Evolutionary conservation across 2,113 vertebrate species (phyloP).

Genomic region (Xenopus laevis): DNA sequence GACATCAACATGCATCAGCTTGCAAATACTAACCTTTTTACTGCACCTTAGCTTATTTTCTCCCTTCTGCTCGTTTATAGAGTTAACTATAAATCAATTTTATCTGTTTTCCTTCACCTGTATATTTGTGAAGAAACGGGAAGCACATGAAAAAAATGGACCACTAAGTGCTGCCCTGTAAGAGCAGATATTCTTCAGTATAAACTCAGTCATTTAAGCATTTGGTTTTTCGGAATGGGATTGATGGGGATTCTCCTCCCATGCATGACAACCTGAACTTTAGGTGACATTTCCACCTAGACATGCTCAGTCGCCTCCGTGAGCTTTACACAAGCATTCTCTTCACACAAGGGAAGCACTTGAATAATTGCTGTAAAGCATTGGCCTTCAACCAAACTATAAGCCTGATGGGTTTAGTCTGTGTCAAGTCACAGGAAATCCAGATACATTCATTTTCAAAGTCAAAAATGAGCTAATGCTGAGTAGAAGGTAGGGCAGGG

Average conservation of each 20-base stretch:
- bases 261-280: constrained; percentile 44
- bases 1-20: no score
- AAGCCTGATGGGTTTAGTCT: constrained; percentile 22
- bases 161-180: neutral
- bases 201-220: constrained; percentile 3
- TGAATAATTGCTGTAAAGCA: constrained; percentile 36
- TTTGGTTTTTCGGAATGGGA: constrained; percentile 30
- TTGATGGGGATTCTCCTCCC: constrained; percentile 37
- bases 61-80: no score
- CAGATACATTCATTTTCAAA: constrained; percentile 12
- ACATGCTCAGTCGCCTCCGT: constrained; percentile 39
- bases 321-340: constrained; percentile 26
- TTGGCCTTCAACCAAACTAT: constrained; percentile 40
- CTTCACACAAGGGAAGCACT: constrained; percentile 33
- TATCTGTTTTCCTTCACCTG: neutral
- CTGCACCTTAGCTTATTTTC: no score
- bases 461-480: constrained; percentile 3
- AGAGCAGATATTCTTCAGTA: neutral
- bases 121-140: neutral
- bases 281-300: constrained; percentile 45
- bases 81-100: neutral
- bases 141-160: neutral
- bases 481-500: neutral
- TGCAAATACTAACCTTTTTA: no score
- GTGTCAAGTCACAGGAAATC: constrained; percentile 24